Evolutionary conservation across 2,888 invertebrate species (phyloP).

Genomic region (Drosophila putrida): DNA sequence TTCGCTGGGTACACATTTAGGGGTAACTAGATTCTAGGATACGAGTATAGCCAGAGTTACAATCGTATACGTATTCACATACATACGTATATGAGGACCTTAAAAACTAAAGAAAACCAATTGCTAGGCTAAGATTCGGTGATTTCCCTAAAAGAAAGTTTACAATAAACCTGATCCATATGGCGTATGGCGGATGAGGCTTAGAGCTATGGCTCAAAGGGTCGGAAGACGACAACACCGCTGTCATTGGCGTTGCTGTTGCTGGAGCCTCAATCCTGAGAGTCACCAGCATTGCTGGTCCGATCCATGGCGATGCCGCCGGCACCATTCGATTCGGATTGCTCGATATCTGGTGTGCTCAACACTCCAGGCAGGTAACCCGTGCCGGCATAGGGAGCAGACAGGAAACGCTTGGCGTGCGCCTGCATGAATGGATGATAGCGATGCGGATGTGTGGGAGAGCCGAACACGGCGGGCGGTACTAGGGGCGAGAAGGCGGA

Average conservation of each 20-base stretch:
- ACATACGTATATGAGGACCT: constrained; percentile 2
- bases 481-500: constrained; percentile 93
- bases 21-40: constrained; percentile 16
- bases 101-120: constrained; percentile 46
- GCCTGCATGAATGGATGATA: constrained; percentile 86
- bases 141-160: constrained; percentile 48
- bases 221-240: constrained; percentile 72
- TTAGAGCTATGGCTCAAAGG: constrained; percentile 69
- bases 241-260: constrained; percentile 47
- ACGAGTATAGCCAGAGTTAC: constrained; percentile 24
- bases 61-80: constrained; percentile 20
- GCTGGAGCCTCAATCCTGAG: constrained; percentile 83
- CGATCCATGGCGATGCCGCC: constrained; percentile 84
- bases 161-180: constrained; percentile 18
- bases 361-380: constrained; percentile 93
- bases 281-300: constrained; percentile 84
- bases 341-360: constrained; percentile 83
- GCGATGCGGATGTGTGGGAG: constrained; percentile 84
- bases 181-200: background rate
- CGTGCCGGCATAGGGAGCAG: constrained; percentile 93
- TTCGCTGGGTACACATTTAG: constrained; percentile 27
- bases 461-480: constrained; percentile 85
- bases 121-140: constrained; percentile 32
- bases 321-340: constrained; percentile 84
- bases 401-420: constrained; percentile 91